These are phyloP conservation scores for Semnornis frantzii DNA, from an alignment of 2,113 vertebrate genomes.

Conservation along the genomic window DNA sequence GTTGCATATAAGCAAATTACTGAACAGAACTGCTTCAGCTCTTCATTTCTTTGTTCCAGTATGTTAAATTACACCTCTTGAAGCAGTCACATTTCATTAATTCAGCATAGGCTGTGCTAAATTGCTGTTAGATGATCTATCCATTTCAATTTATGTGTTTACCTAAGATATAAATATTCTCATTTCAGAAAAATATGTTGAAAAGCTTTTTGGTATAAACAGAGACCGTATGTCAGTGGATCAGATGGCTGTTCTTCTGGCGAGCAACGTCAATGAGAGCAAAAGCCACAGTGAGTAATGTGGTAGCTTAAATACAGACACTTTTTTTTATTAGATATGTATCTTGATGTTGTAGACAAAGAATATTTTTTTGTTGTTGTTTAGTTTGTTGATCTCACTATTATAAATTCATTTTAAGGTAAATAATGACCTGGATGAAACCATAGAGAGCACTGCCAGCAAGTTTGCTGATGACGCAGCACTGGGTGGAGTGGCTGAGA, in stretches of 20 bases:
- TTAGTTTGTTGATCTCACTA: not conserved
- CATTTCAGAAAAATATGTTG: constrained; percentile 90
- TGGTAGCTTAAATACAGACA: not conserved
- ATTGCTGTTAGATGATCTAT: not conserved
- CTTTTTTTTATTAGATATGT: accelerated
- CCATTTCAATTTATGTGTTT: not conserved
- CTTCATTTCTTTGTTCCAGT: not conserved
- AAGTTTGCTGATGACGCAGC: no score
- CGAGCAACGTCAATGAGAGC: constrained; percentile 96
- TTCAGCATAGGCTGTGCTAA: not conserved
- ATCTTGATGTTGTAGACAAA: not conserved
- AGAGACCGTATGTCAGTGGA: constrained; percentile 92
- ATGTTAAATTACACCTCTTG: not conserved
- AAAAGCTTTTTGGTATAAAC: constrained; percentile 93
- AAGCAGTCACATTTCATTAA: not conserved
- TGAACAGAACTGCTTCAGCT: not conserved
- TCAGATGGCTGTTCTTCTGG: constrained; percentile 96
- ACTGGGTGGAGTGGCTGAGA: no score
- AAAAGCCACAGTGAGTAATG: constrained; percentile 86
- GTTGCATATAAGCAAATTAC: not conserved
- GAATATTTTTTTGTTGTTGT: not conserved
- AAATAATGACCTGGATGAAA: no score
- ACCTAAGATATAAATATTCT: not conserved
- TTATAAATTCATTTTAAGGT: not conserved
- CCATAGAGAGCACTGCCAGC: no score